phyloP scores from a whole-genome alignment of 37 sponge, comb jelly and placozoan genomes.

The Ianthella basta region DNA sequence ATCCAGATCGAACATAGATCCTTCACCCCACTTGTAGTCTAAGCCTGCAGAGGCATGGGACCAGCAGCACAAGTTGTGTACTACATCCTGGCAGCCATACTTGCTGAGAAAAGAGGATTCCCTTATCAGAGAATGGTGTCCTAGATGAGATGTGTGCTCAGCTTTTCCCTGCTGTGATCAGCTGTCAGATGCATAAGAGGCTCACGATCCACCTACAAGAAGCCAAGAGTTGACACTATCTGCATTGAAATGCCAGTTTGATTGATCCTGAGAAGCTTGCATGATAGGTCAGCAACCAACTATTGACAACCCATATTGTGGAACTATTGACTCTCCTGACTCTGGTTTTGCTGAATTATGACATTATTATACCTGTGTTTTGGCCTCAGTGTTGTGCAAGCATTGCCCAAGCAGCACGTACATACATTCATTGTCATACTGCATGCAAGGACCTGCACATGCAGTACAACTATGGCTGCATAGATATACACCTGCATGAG shows the following conservation, averaged over 20 bases:
- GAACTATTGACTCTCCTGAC: no score
- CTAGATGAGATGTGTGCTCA: constrained; percentile 22
- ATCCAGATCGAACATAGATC: constrained; percentile 5
- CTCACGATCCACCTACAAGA: constrained; percentile 1
- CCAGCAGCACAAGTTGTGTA: constrained; percentile 3
- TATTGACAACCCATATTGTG: no score
- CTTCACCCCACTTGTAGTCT: constrained; percentile 28
- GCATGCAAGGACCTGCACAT: no score
- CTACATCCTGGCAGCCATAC: not conserved
- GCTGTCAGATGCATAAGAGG: constrained; percentile 4
- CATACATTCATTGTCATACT: no score
- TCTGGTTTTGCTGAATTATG: no score
- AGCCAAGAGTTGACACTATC: not conserved
- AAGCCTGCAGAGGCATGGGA: constrained; percentile 1
- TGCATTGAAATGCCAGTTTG: not conserved
- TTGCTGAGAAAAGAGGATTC: constrained; percentile 8
- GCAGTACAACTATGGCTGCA: no score
- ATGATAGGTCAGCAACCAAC: no score
- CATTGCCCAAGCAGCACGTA: no score
- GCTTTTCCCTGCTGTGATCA: not conserved
- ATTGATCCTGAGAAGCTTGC: not conserved
- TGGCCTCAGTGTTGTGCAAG: no score
- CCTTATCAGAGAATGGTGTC: not conserved
- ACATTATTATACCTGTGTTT: no score
- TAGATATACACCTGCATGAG: no score